Percentiles rank a stretch among this genome's conserved stretches.
phyloP scores from a whole-genome alignment of 2,888 invertebrate species.

The Galerucella pusilla region DNA sequence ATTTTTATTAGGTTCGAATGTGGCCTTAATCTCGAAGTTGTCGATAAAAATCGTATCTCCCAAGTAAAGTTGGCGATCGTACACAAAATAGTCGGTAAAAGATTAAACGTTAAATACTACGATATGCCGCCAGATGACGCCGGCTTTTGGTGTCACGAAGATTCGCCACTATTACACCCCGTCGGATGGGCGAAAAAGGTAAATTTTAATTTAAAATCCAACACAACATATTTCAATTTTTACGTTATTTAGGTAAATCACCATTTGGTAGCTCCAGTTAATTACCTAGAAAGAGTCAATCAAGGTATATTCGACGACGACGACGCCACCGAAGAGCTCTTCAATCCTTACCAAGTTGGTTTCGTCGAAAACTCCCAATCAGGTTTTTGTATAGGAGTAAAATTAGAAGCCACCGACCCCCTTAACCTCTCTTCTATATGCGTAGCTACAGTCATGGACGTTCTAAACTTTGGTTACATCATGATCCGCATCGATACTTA shows the following conservation, averaged over 20 bases:
- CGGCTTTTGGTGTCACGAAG: constrained; percentile 98
- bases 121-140: constrained; percentile 83
- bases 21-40: constrained; percentile 90
- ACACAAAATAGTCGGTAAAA: constrained; percentile 90
- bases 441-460: constrained; percentile 95
- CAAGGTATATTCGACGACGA: constrained; percentile 77
- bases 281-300: constrained; percentile 80
- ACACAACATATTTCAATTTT: background rate
- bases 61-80: constrained; percentile 89
- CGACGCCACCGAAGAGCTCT: constrained; percentile 85
- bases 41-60: constrained; percentile 95
- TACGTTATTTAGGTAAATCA: constrained; percentile 77
- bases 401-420: constrained; percentile 97
- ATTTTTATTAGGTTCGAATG: constrained; percentile 72
- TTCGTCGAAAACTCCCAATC: constrained; percentile 44
- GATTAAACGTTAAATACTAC: constrained; percentile 91
- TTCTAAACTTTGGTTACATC: constrained; percentile 90
- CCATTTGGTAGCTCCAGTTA: constrained; percentile 84
- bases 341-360: constrained; percentile 68
- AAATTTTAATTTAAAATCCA: background rate
- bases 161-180: constrained; percentile 93
- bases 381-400: constrained; percentile 73
- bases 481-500: constrained; percentile 97
- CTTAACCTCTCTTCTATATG: constrained; percentile 93
- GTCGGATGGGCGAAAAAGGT: constrained; percentile 91